Evolutionary conservation across 2,113 vertebrate species (phyloP).

Genomic region (Lagopus muta): DNA sequence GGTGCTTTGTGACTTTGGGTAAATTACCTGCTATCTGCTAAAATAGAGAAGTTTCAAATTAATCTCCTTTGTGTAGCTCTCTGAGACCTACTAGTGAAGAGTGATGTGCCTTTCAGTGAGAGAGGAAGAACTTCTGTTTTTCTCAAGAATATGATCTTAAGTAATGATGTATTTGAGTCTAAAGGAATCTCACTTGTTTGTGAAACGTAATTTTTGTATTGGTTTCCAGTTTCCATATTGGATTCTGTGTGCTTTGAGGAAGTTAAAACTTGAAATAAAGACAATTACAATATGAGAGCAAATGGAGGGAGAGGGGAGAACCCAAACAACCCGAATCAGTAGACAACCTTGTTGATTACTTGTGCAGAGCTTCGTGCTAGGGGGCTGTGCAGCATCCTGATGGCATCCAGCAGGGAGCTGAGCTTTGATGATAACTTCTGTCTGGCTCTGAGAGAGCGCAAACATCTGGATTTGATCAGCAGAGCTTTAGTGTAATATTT

Average conservation of each 20-base stretch:
- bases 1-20: background rate
- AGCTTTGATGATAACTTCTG: background rate
- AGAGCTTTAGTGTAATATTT: background rate
- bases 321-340: no score
- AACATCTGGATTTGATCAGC: background rate
- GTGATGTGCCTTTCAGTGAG: background rate
- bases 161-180: background rate
- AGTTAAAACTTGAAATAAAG: background rate
- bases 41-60: background rate
- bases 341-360: background rate
- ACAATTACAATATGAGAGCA: background rate
- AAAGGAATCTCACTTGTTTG: background rate
- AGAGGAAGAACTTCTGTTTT: background rate
- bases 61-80: background rate
- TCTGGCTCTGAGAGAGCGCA: background rate
- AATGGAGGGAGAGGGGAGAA: background rate
- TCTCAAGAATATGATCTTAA: background rate
- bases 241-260: background rate
- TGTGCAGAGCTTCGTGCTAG: background rate
- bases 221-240: background rate
- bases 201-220: background rate
- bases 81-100: background rate
- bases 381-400: background rate
- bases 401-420: background rate
- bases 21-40: background rate